A percentile compares a stretch with the other conserved stretches of the same genome.
phyloP scores from a whole-genome alignment of 2,113 vertebrate genomes.

The Hyaena hyaena region DNA sequence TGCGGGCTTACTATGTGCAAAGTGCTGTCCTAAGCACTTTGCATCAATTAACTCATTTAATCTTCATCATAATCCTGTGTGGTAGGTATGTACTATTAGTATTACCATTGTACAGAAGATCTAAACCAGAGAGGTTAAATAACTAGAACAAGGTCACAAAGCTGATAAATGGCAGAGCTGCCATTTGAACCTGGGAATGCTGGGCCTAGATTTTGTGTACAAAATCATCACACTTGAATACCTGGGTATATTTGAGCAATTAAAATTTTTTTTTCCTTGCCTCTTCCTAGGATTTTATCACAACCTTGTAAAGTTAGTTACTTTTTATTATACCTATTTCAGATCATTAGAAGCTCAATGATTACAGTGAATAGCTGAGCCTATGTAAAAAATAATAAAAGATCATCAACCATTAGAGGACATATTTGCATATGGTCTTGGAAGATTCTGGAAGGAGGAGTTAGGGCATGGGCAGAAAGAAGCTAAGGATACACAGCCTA shows the following conservation, averaged over 20 bases:
- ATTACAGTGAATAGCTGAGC: not conserved
- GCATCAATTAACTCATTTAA: not conserved
- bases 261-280: not conserved
- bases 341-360: not conserved
- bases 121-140: not conserved
- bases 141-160: not conserved
- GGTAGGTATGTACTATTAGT: not conserved
- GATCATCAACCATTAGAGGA: not conserved
- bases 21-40: not conserved
- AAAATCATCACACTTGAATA: not conserved
- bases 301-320: not conserved
- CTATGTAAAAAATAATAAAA: not conserved
- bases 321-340: not conserved
- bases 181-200: not conserved
- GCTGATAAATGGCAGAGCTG: not conserved
- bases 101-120: not conserved
- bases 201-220: not conserved
- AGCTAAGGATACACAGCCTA: not conserved
- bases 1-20: not conserved
- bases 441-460: not conserved
- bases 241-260: not conserved
- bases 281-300: not conserved
- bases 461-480: not conserved
- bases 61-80: not conserved
- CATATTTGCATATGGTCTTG: not conserved